Evolutionary conservation across 2,113 vertebrate species (phyloP), one percentile per base, ranked within the genome.

Genomic region (Caretta caretta): DNA sequence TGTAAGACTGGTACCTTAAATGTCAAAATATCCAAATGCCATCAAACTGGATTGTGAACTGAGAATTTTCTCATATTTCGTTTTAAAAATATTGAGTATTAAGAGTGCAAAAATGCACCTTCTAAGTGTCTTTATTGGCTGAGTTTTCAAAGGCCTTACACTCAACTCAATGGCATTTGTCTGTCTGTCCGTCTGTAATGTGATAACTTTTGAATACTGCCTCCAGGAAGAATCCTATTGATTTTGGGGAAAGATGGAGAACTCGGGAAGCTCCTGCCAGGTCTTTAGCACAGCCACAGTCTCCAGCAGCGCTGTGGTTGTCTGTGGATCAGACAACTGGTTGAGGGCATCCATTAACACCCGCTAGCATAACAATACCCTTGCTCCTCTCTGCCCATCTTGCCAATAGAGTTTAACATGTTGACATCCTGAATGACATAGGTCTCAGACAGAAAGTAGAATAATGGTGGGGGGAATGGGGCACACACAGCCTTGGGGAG

Each of bases 1-100:
- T 94, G 20, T 0, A 3, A 88, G 83, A 24, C 22, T 88, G 83
- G 31, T 76, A 27, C 27, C 22, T 90, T 0, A 0, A 22, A 92
- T 56, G 89, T 87, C 79, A 2, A 38, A 42, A 0, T 20, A 53
- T 25, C 38, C 59, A 86, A 89, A 17, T 86, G 35, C 3, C 25
- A 0, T 42, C 54, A 53, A 75, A 29, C 42, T 8, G 83, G 76
- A 79, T 24, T 9, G 29, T 81, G 11, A n/a, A 42, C 5, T 86
- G n/a, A 86, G 85, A 12, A 25, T n/a, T 80, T 88, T 16, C 57
- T 5, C 49, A 38, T 90, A 87, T 25, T 56, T 38, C 2, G 2
- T 42, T 80, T 62, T 29, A 24, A 48, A 9, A 83, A 16, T 27
- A 90, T 8, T 84, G 57, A 27, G 24, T 76, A 56, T 93, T 16